phyloP scores from a whole-genome alignment of 2,888 invertebrate genomes.

The Ophion costatus region DNA sequence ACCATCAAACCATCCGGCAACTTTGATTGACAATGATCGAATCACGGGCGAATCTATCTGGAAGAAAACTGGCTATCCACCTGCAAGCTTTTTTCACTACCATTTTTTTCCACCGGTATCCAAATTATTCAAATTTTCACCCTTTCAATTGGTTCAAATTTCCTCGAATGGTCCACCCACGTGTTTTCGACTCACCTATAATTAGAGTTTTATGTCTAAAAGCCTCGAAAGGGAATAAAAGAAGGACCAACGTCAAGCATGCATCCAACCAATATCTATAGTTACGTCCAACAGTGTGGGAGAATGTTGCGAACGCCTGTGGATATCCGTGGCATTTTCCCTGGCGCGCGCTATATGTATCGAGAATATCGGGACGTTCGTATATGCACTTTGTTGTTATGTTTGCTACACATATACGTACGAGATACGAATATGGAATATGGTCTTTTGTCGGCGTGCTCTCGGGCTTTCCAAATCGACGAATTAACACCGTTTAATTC shows the following conservation, averaged over 20 bases:
- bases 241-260: neutral
- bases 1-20: no score
- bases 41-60: no score
- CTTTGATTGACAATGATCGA: no score
- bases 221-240: neutral
- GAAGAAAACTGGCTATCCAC: no score
- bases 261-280: neutral
- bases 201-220: neutral
- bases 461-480: conserved; percentile 51
- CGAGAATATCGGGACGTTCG: conserved; percentile 22
- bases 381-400: conserved; percentile 24
- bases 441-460: conserved; percentile 52
- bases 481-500: conserved; percentile 61
- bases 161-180: no score
- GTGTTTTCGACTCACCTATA: no score
- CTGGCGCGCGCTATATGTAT: neutral
- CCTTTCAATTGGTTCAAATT: no score
- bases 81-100: no score
- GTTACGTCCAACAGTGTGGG: neutral
- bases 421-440: conserved; percentile 35
- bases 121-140: no score
- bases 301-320: neutral
- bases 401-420: conserved; percentile 10
- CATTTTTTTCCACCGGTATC: no score
- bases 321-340: conserved; percentile 30